Base-by-base conservation (phyloP, 2,113 vertebrate genomes). In the Nanger granti region DNA sequence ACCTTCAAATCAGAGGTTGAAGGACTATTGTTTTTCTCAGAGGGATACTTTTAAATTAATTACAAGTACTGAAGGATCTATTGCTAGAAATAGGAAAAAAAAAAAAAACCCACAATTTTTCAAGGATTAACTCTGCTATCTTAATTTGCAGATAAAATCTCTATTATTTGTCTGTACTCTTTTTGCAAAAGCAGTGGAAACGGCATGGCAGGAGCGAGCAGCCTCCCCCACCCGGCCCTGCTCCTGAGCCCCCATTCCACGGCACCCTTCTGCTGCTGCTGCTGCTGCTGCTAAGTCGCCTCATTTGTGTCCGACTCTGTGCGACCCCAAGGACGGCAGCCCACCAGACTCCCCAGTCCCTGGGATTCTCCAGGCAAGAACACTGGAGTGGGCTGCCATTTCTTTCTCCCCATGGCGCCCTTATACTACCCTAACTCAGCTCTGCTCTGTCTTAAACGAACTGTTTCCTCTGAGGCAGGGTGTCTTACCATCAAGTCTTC, bases 121-220 rank as follows among this genome's bases (percentile, higher is more conserved):
- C 37, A 82, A 66, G 18, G 79, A 66, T 24, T 76, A 62, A 84
- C 17, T 91, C 47, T 55, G 31, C 28, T 14, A n/a, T 47, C 28
- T 59, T n/a, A 52, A 60, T 54, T 12, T n/a, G 20, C 13, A 28
- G 34, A 64, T 37, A 76, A 84, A 60, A 34, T n/a, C 8, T 47
- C 13, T 54, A 41, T 12, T 13, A 31, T 26, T 2, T 34, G 5
- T 34, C 26, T 31, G 3, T 4, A 22, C 17, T 31, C 1, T 44
- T 47, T 41, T 17, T 4, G 11, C 4, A 57, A 82, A 79, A 52
- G 7, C 14, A 47, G 7, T 31, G 64, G 86, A 29, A 64, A 82
- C 3, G 22, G n/a, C 1, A 4, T 0, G 2, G 22, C 5, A 4
- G 31, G n/a, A 8, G 2, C 12, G 8, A 76, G 69, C 26, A 44